phyloP scores from a whole-genome alignment of 1,140 invertebrate genomes.

The Pseudachorutes palmiensis region DNA sequence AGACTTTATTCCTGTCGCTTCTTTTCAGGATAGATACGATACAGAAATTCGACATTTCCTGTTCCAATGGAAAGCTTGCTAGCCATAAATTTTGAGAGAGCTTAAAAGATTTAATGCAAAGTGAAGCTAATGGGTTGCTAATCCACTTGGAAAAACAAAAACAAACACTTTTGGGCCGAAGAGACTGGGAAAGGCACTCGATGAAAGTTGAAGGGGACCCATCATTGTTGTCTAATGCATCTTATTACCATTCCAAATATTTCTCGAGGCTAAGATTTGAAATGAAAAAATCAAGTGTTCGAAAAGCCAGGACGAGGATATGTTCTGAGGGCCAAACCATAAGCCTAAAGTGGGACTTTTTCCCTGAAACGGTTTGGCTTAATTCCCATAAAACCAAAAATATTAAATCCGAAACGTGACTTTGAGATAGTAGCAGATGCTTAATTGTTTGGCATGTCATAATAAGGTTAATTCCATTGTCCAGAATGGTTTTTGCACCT shows the following conservation, averaged over 20 bases:
- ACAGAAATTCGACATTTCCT: too few species aligned
- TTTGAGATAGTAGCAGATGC: not conserved
- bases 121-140: slow-evolving; percentile 5
- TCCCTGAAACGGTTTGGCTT: too few species aligned
- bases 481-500: slow-evolving; percentile 4
- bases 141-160: slow-evolving; percentile 11
- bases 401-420: not conserved
- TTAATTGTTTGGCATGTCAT: not conserved
- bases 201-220: not conserved
- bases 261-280: not conserved
- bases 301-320: not conserved
- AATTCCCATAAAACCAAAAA: not conserved
- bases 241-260: slow-evolving; percentile 7
- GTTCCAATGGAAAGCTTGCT: not conserved
- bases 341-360: not conserved
- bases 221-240: not conserved
- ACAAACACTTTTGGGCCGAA: not conserved
- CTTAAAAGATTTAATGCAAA: slow-evolving; percentile 5
- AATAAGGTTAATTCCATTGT: not conserved
- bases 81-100: not conserved
- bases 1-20: too few species aligned
- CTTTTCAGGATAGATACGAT: too few species aligned
- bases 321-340: not conserved
- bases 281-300: not conserved
- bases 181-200: not conserved